Conservation (phyloP, 2,113 vertebrate species). For the Pelecanoides urinatrix region DNA sequence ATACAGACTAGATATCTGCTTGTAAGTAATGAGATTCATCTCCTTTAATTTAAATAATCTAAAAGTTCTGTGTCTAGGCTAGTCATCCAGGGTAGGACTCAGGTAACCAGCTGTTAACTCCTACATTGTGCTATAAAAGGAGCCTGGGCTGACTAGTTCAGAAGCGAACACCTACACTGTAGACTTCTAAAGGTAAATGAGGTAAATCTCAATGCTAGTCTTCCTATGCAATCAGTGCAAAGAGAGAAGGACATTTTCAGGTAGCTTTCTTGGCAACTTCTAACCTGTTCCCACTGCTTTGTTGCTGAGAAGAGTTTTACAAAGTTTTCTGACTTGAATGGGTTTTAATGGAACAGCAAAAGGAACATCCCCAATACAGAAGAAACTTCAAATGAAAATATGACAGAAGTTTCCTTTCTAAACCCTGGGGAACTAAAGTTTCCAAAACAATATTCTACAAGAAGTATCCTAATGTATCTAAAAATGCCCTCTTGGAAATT, state of each 20-base stretch:
- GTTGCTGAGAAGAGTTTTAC: background rate
- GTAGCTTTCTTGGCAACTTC: background rate
- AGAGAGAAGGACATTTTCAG: background rate
- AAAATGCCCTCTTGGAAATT: background rate
- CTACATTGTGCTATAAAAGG: slow-evolving; percentile 15
- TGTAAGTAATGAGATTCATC: background rate
- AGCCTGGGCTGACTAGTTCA: background rate
- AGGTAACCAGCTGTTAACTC: slow-evolving; percentile 50
- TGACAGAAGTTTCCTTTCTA: background rate
- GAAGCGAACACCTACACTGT: slow-evolving; percentile 15
- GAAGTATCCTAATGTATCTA: background rate
- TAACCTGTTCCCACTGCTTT: background rate
- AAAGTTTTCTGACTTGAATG: background rate
- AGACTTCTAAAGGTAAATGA: background rate
- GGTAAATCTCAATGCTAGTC: background rate
- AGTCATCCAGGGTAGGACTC: slow-evolving; percentile 8
- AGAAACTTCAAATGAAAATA: background rate
- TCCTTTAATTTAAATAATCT: background rate
- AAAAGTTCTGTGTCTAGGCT: background rate
- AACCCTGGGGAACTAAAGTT: background rate
- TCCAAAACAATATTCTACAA: background rate
- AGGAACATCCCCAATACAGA: background rate
- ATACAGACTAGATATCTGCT: background rate
- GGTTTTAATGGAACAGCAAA: background rate
- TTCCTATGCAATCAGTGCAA: background rate